phyloP scores from a whole-genome alignment of 92 coral and sea anemone genomes.

The Parazoanthus swiftii region DNA sequence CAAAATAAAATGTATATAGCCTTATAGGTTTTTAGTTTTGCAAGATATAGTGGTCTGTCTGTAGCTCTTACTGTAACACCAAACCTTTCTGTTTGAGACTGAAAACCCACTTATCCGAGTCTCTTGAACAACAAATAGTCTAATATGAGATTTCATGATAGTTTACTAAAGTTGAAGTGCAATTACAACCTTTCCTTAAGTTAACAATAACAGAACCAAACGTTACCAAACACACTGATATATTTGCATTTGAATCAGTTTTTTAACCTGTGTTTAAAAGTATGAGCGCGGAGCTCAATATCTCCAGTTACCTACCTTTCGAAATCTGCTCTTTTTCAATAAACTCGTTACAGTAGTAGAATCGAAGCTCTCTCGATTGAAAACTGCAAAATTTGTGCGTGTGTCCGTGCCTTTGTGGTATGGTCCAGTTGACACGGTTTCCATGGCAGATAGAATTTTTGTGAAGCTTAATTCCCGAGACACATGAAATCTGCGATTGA shows the following conservation, averaged over 20 bases:
- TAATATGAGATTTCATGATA: too few species aligned
- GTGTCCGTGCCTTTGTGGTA: not conserved
- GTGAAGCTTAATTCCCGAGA: not conserved
- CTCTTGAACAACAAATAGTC: not conserved
- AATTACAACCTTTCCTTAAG: not conserved
- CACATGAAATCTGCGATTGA: not conserved
- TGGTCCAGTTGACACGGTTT: not conserved
- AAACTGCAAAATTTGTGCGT: not conserved
- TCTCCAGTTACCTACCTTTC: not conserved
- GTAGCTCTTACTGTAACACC: not conserved
- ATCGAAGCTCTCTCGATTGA: not conserved
- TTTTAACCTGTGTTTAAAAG: not conserved
- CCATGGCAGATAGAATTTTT: not conserved
- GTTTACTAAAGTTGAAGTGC: not conserved
- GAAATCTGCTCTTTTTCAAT: not conserved
- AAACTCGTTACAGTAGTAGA: not conserved
- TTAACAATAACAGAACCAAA: not conserved
- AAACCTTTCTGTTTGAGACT: not conserved
- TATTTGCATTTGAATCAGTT: too few species aligned
- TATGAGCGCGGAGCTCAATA: too few species aligned
- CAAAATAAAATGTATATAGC: too few species aligned
- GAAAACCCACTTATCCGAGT: not conserved
- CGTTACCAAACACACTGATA: not conserved
- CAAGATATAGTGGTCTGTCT: not conserved
- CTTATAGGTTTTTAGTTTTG: not conserved